phyloP scores from a whole-genome alignment of 2,888 invertebrate species.

The Seladonia tumulorum region DNA sequence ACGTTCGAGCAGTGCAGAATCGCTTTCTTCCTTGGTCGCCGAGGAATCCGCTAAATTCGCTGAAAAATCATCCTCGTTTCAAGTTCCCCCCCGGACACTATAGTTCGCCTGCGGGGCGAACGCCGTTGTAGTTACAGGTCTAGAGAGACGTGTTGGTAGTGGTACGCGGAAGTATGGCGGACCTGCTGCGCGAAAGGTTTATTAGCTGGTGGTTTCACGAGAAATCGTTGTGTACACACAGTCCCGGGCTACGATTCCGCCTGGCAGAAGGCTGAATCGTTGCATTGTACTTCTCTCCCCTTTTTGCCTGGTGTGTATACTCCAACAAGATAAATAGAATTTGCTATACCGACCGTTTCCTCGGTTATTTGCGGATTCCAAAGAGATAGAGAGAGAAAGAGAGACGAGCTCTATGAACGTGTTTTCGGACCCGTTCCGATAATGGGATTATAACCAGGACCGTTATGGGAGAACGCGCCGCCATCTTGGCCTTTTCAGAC shows the following conservation, averaged over 20 bases:
- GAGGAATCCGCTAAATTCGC: constrained; percentile 1
- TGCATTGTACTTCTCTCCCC: constrained; percentile 33
- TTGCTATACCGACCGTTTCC: constrained; percentile 19
- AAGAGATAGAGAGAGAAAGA: not conserved
- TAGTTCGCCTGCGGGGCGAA: not conserved
- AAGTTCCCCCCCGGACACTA: not conserved
- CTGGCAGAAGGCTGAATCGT: constrained; percentile 31
- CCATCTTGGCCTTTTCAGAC: not conserved
- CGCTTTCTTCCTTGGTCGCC: not conserved
- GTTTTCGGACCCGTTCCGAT: not conserved
- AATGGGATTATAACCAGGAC: not conserved
- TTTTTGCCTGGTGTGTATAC: not conserved
- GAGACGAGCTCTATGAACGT: not conserved
- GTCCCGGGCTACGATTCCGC: constrained; percentile 28
- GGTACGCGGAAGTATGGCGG: constrained; percentile 40
- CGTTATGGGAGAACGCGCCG: not conserved
- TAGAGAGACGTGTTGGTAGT: not conserved
- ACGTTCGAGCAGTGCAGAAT: not conserved
- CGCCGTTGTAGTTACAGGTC: constrained; percentile 6
- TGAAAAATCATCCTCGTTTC: not conserved
- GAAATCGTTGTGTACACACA: constrained; percentile 55
- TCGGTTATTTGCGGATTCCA: not conserved
- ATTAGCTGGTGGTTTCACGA: constrained; percentile 47
- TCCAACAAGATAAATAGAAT: constrained; percentile 32
- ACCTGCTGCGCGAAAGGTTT: constrained; percentile 47